Percentiles rank a stretch among this genome's conserved stretches.
phyloP scores from a whole-genome alignment of 2,797 vertebrate species.

The Rhabdomys pumilio region DNA sequence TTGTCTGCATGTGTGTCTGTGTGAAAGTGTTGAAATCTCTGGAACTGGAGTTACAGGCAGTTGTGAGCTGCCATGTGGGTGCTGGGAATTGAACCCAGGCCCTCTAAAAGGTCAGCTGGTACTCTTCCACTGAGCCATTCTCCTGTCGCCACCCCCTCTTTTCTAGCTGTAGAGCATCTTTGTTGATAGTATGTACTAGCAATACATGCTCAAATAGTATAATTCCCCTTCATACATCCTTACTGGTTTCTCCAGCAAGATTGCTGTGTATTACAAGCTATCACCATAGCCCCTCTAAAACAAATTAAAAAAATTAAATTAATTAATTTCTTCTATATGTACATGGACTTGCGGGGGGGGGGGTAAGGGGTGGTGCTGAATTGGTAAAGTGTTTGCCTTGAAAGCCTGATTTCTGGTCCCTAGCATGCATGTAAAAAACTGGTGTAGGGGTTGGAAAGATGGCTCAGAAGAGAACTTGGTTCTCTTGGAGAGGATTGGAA shows the following conservation, averaged over 20 bases:
- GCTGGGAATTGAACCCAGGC: too few species aligned
- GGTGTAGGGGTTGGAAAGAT: not conserved
- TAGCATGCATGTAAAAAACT: not conserved
- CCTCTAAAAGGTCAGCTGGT: not conserved
- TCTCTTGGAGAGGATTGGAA: not conserved
- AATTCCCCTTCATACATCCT: constrained; percentile 25
- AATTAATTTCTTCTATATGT: not conserved
- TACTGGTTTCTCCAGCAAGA: constrained; percentile 9
- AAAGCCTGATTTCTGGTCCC: not conserved
- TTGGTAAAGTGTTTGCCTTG: not conserved
- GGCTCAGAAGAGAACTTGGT: not conserved
- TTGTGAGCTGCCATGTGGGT: not conserved
- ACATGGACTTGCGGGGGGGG: not conserved
- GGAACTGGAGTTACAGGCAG: too few species aligned
- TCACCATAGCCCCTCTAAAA: not conserved
- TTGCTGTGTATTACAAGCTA: not conserved
- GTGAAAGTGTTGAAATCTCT: not conserved
- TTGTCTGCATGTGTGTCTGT: not conserved
- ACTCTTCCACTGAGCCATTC: not conserved
- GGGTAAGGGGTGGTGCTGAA: not conserved
- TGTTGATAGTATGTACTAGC: not conserved
- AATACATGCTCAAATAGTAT: not conserved
- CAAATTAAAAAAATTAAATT: too few species aligned
- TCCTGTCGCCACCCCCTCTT: not conserved
- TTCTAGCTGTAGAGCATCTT: constrained; percentile 1